Base-by-base conservation (phyloP, 1,140 invertebrate species). In the Muscidifurax raptorellus region DNA sequence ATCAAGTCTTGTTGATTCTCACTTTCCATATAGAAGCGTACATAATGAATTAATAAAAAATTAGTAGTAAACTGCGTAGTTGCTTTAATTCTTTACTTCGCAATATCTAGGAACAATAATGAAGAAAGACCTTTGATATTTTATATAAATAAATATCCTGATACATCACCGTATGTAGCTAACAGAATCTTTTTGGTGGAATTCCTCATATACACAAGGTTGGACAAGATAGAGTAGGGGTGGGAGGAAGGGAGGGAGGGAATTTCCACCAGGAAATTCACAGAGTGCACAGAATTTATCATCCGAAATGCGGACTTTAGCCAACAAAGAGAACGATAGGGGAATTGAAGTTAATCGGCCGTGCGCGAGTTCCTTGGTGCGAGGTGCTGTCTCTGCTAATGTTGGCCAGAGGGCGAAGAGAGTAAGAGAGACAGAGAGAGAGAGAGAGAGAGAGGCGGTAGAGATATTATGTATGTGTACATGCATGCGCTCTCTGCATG, bases 311-410 rank as follows among this genome's bases (percentile, higher is more conserved):
- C 72, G 67, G 71, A 76, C 66, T 25, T 72, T 30, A 52, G 27
- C 44, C 47, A 59, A 84, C 85, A 79, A 75, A 82, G 85, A 59
- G 66, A 78, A 66, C 52, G 81, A 83, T 83, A 83, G 47, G 81
- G 76, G 85, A 86, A 83, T 82, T 67, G 77, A 67, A 80, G 69
- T 80, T 88, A 88, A 88, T 88, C 87, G 86, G 76, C 66, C 82
- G 82, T 86, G 85, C 84, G 52, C 52, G 22, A 59, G 52, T 59
- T 59, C 52, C 52, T 59, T 59, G 52, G 52, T 59, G 52, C 52
- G 15, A 22, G 52, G 1, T n/a, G 52, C 52, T 59, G 22, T 59
- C 52, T 7, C 52, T 59, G 6, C 52, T 59, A 59, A 59, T 59
- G 52, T 59, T 59, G 52, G 52, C 52, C 52, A 59, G 18, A 59